A percentile compares a stretch with the other conserved stretches of the same genome.
phyloP scores from a whole-genome alignment of 2,888 invertebrate genomes.

The Mesorhabditis spiculigera region DNA sequence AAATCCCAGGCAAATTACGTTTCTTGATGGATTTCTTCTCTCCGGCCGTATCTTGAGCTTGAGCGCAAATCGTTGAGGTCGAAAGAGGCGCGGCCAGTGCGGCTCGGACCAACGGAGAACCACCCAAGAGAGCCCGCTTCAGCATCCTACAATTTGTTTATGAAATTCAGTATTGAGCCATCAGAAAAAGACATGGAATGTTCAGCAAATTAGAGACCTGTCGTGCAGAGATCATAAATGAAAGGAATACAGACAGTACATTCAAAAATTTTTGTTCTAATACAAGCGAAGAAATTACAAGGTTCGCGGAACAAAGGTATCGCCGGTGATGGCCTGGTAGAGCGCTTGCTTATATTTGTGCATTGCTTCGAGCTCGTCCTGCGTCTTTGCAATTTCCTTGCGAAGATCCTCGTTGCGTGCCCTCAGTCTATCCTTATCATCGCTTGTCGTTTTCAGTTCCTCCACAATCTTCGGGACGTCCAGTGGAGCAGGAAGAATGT shows the following conservation, averaged over 20 bases:
- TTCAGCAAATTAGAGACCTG: background rate
- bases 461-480: background rate
- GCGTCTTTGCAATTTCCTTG: background rate
- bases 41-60: background rate
- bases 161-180: background rate
- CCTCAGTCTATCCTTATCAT: background rate
- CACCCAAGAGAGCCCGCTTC: background rate
- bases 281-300: too few relatives aligned
- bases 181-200: background rate
- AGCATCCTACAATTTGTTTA: constrained; percentile 1
- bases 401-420: background rate
- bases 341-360: background rate
- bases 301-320: background rate
- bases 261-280: background rate
- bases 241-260: background rate
- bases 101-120: background rate
- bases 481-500: background rate
- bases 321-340: background rate
- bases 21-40: constrained; percentile 14
- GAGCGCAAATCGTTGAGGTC: background rate
- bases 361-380: background rate
- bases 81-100: constrained; percentile 8
- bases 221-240: background rate
- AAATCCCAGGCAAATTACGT: constrained; percentile 5
- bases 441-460: background rate